Conservation (phyloP, 2,113 vertebrate species). For the Entomyzon cyanotis region DNA sequence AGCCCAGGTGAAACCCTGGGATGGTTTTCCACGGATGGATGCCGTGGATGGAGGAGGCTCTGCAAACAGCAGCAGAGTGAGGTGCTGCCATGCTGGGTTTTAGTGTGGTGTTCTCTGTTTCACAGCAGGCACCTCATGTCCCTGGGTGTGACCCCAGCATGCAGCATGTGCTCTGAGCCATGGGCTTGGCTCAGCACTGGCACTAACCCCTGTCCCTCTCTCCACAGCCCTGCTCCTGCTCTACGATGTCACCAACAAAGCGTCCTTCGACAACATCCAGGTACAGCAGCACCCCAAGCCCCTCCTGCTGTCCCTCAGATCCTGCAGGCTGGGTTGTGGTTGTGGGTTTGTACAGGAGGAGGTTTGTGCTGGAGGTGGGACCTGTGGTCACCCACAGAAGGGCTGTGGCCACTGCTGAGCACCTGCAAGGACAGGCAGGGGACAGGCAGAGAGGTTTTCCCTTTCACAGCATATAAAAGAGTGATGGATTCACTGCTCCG, state of each 20-base stretch:
- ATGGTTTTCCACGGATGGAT: accelerated
- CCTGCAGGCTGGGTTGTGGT: neutral
- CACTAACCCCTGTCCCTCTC: neutral
- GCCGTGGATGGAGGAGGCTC: neutral
- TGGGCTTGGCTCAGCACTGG: neutral
- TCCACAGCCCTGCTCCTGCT: conserved; percentile 87
- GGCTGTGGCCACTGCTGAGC: neutral
- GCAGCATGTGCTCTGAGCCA: neutral
- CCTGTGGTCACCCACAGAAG: accelerated
- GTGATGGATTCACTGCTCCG: neutral
- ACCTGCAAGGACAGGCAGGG: neutral
- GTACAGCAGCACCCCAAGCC: conserved; percentile 50
- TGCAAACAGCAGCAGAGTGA: accelerated
- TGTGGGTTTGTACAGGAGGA: neutral
- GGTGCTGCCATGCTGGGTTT: neutral
- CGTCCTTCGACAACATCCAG: conserved; percentile 93
- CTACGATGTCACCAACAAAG: conserved; percentile 92
- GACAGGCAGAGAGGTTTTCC: neutral
- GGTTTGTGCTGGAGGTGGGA: neutral
- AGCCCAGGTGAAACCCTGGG: neutral
- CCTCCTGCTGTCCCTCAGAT: accelerated
- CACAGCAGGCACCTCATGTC: accelerated
- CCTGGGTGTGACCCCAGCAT: neutral
- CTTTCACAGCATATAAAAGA: neutral
- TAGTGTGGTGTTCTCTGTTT: neutral